phyloP scores from a whole-genome alignment of 2,797 vertebrate species.

The Paguma larvata region DNA sequence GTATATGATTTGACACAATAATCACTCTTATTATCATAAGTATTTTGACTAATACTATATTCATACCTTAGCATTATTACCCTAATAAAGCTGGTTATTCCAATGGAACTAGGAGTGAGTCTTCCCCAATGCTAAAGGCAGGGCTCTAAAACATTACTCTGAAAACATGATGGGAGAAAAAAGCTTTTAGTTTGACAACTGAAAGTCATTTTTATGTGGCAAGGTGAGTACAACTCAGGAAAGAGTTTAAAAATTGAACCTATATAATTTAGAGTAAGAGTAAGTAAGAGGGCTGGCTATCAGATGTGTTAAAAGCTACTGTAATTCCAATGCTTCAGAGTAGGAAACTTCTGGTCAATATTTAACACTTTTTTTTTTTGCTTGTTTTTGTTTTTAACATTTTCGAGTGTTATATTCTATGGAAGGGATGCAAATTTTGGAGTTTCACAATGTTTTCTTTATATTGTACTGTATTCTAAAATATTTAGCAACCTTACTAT shows the following conservation, averaged over 20 bases:
- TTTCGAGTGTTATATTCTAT: background rate
- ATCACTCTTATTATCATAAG: background rate
- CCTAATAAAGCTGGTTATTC: background rate
- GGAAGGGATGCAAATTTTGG: background rate
- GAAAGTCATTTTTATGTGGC: background rate
- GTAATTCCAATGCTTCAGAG: background rate
- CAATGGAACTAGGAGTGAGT: background rate
- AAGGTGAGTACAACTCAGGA: background rate
- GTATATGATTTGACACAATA: background rate
- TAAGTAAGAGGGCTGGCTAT: background rate
- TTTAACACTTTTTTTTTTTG: background rate
- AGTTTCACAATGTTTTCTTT: background rate
- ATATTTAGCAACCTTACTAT: background rate
- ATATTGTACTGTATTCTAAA: background rate
- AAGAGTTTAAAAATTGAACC: background rate
- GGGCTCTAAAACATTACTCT: background rate
- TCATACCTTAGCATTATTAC: background rate
- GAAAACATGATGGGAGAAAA: background rate
- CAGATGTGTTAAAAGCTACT: background rate
- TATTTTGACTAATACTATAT: background rate
- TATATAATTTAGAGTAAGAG: background rate
- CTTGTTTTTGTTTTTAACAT: background rate
- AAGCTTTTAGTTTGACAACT: background rate
- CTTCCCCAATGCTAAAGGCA: background rate
- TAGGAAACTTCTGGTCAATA: background rate